A percentile compares a stretch with the other conserved stretches of the same genome.
These are phyloP conservation scores for Trididemnum clinides DNA, from an alignment of 23 tunicate species.

Conservation along the genomic window DNA sequence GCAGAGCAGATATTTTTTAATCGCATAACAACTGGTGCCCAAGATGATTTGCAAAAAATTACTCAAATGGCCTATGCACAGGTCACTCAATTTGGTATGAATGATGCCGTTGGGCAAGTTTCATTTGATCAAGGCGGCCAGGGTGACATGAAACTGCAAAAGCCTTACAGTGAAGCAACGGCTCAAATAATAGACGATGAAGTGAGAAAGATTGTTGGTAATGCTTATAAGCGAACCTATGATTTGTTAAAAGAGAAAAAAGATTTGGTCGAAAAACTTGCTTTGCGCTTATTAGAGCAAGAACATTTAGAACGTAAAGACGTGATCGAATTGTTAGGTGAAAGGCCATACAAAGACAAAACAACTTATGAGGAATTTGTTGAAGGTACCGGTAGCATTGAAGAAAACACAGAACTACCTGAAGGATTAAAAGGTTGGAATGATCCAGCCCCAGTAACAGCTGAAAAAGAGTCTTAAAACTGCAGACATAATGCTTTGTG, in stretches of 20 bases:
- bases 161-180: slow-evolving; percentile 96
- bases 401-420: slow-evolving; percentile 81
- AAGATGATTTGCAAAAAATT: slow-evolving; percentile 95
- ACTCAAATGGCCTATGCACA: slow-evolving; percentile 96
- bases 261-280: slow-evolving; percentile 81
- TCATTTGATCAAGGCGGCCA: slow-evolving; percentile 61
- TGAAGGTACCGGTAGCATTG: slow-evolving; percentile 85
- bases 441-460: slow-evolving; percentile 32
- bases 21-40: slow-evolving; percentile 91
- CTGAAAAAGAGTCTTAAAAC: no score
- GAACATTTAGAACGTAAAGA: slow-evolving; percentile 92
- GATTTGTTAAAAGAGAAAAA: slow-evolving; percentile 56
- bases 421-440: slow-evolving; percentile 96
- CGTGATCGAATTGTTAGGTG: slow-evolving; percentile 80
- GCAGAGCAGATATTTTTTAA: slow-evolving; percentile 90
- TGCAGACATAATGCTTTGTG: no score
- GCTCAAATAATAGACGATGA: slow-evolving; percentile 94
- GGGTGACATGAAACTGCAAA: slow-evolving; percentile 47
- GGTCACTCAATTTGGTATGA: slow-evolving; percentile 96
- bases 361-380: slow-evolving; percentile 95
- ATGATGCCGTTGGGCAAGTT: slow-evolving; percentile 91
- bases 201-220: slow-evolving; percentile 63
- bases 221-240: slow-evolving; percentile 68
- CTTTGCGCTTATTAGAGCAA: slow-evolving; percentile 74
- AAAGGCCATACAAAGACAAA: slow-evolving; percentile 89